Percentiles rank a stretch among this genome's conserved stretches.
These are phyloP conservation scores for Pantherophis guttatus DNA, from an alignment of 2,113 vertebrate species.

Conservation along the genomic window DNA sequence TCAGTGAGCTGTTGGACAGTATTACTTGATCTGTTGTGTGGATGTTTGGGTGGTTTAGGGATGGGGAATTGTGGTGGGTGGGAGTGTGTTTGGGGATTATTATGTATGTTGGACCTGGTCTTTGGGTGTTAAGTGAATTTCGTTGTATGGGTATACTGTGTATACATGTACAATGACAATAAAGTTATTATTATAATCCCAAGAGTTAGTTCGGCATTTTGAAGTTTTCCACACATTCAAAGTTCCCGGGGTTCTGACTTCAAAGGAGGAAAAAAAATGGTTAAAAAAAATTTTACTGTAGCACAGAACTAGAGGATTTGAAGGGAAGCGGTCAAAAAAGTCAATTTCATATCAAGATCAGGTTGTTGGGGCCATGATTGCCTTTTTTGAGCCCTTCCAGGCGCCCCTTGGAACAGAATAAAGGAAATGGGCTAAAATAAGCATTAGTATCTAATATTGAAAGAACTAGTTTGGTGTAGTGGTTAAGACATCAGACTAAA, in stretches of 20 bases:
- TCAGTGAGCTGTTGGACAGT: too few relatives aligned
- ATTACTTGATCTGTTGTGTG: too few relatives aligned
- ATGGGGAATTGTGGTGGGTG: too few relatives aligned
- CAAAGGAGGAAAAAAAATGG: neutral
- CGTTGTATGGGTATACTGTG: too few relatives aligned
- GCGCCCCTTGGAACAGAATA: neutral
- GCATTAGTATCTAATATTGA: neutral
- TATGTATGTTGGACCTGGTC: too few relatives aligned
- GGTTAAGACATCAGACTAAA: neutral
- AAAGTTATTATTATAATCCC: neutral
- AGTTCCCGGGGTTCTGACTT: neutral
- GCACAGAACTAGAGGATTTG: neutral
- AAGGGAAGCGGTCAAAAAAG: neutral
- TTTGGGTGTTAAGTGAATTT: too few relatives aligned
- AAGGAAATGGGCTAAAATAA: neutral
- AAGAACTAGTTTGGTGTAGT: neutral
- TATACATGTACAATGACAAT: too few relatives aligned
- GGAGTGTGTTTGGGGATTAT: too few relatives aligned
- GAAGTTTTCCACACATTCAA: too few relatives aligned
- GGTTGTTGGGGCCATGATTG: too few relatives aligned
- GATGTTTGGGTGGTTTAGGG: too few relatives aligned
- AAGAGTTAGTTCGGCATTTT: neutral
- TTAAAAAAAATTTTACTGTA: neutral
- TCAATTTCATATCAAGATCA: neutral
- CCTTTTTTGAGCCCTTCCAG: neutral